phyloP scores from a whole-genome alignment of 2,797 vertebrate genomes.

The Cetoscarus ocellatus region DNA sequence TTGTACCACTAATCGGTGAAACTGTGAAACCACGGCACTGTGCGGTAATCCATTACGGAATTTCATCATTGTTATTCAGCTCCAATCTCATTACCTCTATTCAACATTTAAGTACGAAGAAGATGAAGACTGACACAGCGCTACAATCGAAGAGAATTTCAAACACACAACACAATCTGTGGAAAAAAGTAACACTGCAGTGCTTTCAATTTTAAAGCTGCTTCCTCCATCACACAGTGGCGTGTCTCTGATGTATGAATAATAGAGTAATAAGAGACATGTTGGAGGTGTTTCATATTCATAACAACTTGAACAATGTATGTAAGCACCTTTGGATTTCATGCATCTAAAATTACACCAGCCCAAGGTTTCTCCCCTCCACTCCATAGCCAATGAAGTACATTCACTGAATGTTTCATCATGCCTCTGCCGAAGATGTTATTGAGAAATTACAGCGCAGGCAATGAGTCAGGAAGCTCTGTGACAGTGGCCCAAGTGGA shows the following conservation, averaged over 20 bases:
- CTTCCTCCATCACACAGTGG: constrained; percentile 55
- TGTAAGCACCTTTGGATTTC: constrained; percentile 76
- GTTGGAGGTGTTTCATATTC: constrained; percentile 72
- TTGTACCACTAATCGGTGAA: constrained; percentile 75
- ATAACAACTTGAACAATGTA: constrained; percentile 70
- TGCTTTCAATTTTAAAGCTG: constrained; percentile 66
- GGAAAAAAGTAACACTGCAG: constrained; percentile 38
- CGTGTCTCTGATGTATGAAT: constrained; percentile 73
- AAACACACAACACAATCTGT: constrained; percentile 35
- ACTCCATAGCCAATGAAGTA: constrained; percentile 60
- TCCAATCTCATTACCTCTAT: constrained; percentile 80
- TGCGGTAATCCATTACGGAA: constrained; percentile 75
- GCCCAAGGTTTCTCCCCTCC: constrained; percentile 19
- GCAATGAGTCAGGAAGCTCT: constrained; percentile 69
- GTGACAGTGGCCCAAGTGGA: constrained; percentile 68
- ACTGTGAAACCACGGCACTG: constrained; percentile 67
- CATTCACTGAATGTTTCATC: constrained; percentile 71
- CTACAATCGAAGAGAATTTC: constrained; percentile 54
- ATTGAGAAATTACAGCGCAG: constrained; percentile 74
- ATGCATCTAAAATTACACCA: constrained; percentile 77
- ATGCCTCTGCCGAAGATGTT: constrained; percentile 60
- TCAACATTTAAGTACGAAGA: constrained; percentile 65
- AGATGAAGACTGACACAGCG: constrained; percentile 60
- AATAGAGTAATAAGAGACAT: constrained; percentile 72
- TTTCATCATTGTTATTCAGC: constrained; percentile 75